Base-by-base conservation (phyloP, 2,888 invertebrate genomes). In the Deilephila porcellus region DNA sequence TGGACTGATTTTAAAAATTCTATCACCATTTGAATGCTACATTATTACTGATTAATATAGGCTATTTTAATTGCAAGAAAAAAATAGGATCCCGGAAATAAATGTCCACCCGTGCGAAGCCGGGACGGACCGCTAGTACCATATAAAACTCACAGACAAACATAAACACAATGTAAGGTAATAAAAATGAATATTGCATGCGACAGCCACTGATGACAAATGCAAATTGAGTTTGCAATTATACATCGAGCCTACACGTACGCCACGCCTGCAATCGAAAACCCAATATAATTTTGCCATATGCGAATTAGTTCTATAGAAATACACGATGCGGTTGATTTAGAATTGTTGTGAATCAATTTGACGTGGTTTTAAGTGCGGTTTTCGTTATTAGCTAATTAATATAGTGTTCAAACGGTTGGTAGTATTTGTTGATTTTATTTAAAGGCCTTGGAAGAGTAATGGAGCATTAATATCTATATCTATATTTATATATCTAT, bases 221-320 rank as follows among this genome's bases (percentile, higher is more conserved):
- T 67, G 45, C 25, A 67, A 60, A 71, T 71, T 19, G 8, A 32
- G 8, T 19, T 29, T 52, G 63, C 63, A 72, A 71, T 60, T 52
- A 53, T 25, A 34, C 63, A 53, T 34, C 53, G 63, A 25, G n/a
- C 8, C 20, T 14, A 53, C 52, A 19, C n/a, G 73, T 64, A 74
- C 74, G 73, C 64, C 20, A 74, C 60, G 77, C 74, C 77, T 77
- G 76, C 79, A 77, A 77, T 78, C 37, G 71, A 74, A 78, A 80
- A 79, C 75, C 75, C 76, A 82, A 83, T 82, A 78, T 80, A 75
- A 76, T 77, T 78, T 71, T 56, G 70, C 74, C 74, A 17, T 29
- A 63, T 63, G 72, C 56, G 62, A 74, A 63, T 73, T 59, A 70
- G 53, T 75, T 72, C 20, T 19, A 63, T 17, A 63, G 34, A 29